Conservation (phyloP, 2,113 vertebrate genomes). For the Festucalex cinctus region DNA sequence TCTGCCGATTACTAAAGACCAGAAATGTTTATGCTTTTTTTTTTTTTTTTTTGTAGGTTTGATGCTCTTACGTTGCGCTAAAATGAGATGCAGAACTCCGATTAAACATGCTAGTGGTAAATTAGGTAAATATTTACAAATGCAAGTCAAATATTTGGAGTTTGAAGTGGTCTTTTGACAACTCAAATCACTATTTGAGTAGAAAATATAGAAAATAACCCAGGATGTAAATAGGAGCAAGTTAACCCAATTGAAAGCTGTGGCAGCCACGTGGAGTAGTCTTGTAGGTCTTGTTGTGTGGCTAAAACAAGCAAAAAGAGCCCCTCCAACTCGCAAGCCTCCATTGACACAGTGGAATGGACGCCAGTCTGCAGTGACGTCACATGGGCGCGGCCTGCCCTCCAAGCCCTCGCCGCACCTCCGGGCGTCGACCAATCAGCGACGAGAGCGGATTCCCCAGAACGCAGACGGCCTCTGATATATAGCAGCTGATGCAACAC, state of each 20-base stretch:
- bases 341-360: neutral
- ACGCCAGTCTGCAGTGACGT: conserved; percentile 23
- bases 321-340: no score
- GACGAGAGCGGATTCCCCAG: conserved; percentile 55
- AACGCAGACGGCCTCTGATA: conserved; percentile 55
- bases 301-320: neutral
- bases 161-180: no score
- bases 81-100: no score
- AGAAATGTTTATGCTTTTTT: no score
- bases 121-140: no score
- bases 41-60: no score
- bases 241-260: neutral
- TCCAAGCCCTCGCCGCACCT: conserved; percentile 65
- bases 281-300: neutral
- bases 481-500: conserved; percentile 76
- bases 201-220: no score
- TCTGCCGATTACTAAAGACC: no score
- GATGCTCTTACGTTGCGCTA: no score
- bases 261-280: neutral
- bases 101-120: no score
- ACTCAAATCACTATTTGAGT: no score
- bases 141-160: no score
- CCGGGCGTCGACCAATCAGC: conserved; percentile 66
- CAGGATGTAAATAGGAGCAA: neutral
- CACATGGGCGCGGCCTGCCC: conserved; percentile 38